Conservation (phyloP, 1,140 invertebrate genomes). For the Chironomus striatipennis region DNA sequence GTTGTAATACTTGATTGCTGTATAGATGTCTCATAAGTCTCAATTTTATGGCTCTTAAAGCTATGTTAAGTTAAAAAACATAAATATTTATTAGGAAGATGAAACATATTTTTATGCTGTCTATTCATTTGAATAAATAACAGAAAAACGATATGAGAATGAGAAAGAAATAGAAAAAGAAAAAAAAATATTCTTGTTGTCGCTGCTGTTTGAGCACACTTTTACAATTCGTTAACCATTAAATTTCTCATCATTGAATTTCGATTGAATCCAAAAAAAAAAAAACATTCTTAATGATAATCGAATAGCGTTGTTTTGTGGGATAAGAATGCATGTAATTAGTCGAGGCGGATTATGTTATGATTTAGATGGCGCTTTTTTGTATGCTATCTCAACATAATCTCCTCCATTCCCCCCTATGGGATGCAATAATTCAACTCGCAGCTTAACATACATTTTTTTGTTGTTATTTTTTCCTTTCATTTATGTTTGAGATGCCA, state of each 20-base stretch:
- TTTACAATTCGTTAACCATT: background rate
- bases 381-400: background rate
- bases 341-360: background rate
- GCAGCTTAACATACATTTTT: too few species aligned
- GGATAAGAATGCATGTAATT: constrained; percentile 10
- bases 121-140: background rate
- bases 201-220: background rate
- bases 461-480: too few species aligned
- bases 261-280: too few species aligned
- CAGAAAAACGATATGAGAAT: too few species aligned
- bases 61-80: background rate
- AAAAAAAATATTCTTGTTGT: background rate
- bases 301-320: background rate
- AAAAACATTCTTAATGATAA: constrained; percentile 8
- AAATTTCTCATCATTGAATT: too few species aligned
- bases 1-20: constrained; percentile 5
- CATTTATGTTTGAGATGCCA: too few species aligned
- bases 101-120: background rate
- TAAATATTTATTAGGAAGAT: constrained; percentile 14
- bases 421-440: too few species aligned
- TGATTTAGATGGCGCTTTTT: constrained; percentile 1
- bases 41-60: background rate
- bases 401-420: too few species aligned
- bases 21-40: background rate
- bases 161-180: background rate